Percentiles rank a stretch among this genome's conserved stretches.
Evolutionary conservation across 2,113 vertebrate species (phyloP).

Genomic region (Ictalurus punctatus): DNA sequence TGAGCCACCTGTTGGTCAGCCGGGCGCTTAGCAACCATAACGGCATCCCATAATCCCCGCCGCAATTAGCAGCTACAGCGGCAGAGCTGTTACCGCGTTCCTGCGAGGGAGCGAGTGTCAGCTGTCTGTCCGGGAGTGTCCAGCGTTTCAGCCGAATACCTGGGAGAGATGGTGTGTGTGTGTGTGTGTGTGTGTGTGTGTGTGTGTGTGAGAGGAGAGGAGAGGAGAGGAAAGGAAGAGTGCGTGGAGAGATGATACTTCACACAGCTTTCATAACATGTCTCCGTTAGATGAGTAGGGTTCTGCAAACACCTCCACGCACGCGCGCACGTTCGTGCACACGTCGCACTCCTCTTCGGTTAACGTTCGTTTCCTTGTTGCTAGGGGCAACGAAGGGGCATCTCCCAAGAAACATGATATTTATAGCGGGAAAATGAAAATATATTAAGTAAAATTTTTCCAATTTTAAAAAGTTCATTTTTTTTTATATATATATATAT

Average conservation of each 20-base stretch:
- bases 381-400: slow-evolving; percentile 8
- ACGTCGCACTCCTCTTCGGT: background rate
- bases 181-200: background rate
- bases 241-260: background rate
- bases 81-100: slow-evolving; percentile 1
- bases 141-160: background rate
- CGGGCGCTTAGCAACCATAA: slow-evolving; percentile 43
- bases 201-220: background rate
- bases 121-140: background rate
- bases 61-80: slow-evolving; percentile 24
- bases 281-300: slow-evolving; percentile 28
- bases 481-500: no score
- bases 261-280: background rate
- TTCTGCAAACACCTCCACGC: slow-evolving; percentile 14
- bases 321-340: background rate
- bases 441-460: background rate
- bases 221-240: background rate
- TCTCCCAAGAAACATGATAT: background rate
- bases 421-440: background rate
- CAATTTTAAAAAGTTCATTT: no score
- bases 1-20: slow-evolving; percentile 53
- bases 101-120: background rate
- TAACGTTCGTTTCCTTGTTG: slow-evolving; percentile 31
- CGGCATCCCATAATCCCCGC: slow-evolving; percentile 35
- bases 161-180: background rate